Evolutionary conservation across 1,140 invertebrate genomes (phyloP), one percentile per base, ranked within the genome.

Genomic region (Ylistrum balloti): DNA sequence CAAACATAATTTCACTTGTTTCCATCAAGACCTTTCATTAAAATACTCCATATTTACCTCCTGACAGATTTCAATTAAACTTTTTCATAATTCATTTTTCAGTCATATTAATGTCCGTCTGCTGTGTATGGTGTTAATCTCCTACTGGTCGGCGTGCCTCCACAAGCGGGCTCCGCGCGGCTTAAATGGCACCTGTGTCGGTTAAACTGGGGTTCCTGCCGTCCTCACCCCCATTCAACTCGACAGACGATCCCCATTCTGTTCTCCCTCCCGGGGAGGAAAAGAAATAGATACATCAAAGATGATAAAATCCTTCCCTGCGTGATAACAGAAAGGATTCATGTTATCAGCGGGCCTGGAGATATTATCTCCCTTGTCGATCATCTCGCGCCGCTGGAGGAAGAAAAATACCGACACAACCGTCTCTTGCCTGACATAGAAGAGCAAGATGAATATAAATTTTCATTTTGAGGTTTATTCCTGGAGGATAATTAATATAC

Each of bases 401-500:
- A 28, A 74, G 56, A 74, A 74, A 28, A 28, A 74, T 74, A 74
- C 56, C 22, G 56, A 74, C 56, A 74, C 56, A 74, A 17, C 15
- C 56, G 56, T 28, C 56, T 74, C 22, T 28, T 28, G n/a, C 20
- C 56, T 74, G 56, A 74, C 56, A 74, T n/a, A 74, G 56, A 74
- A 22, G 56, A 74, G 56, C n/a, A 74, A 17, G 5, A 74, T 74
- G 56, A 74, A 28, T 28, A 74, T 74, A 74, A 74, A 74, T 74
- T 74, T 74, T 74, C 56, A 74, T 74, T 48, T 74, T n/a, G 56
- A 17, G 56, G 7, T 74, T 74, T 74, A 74, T 11, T 74, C 56
- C 56, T n/a, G 56, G n/a, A 74, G 17, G 56, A 74, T 74, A 74
- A 74, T 74, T 74, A 74, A 74, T 74, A 74, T 74, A n/a, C 56